Evolutionary conservation across 2,113 vertebrate genomes (phyloP), one percentile per base, ranked within the genome.

Genomic region (Osmerus eperlanus): DNA sequence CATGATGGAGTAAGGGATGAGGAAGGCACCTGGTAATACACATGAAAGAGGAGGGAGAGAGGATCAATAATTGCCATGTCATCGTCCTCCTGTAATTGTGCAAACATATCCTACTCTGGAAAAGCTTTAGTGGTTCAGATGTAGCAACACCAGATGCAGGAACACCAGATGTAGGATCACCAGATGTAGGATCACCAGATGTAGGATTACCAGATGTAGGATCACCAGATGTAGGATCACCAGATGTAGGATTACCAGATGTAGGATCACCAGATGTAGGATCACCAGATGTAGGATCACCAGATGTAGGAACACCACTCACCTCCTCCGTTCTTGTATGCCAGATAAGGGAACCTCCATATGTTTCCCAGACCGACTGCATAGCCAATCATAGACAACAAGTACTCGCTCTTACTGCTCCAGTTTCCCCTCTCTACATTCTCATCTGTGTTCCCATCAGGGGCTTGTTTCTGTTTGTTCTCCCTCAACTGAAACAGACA

Each of bases 321-420:
- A 97, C 97, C 97, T 84, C 97, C 97, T 58, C 97, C 97, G 0
- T 98, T 95, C 86, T 92, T 94, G 88, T 97, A 99, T 47, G 96
- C 92, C 79, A 98, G 88, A 77, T 97, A 98, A 0, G 97, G 97
- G 80, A 99, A 99, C 59, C 97, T 90, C 97, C 97, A 99, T 41
- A 99, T 94, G 12, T 98, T 98, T 60, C 97, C 97, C 59, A 99
- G 86, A 41, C 97, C 97, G 23, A 99, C 96, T 3, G 97, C 97
- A 0, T 97, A 97, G 79, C 97, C 97, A 28, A 99, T 91, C 89
- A 96, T 94, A 62, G 97, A 99, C 1, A 99, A 92, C 73, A 98
- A 90, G 76, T 99, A 99, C 59, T 98, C 97, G 0, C 54, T 89
- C 82, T 99, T 99, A 70, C 25, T 96, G 1, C 94, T 88, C 97